Percentiles rank a stretch among this genome's conserved stretches.
phyloP scores from a whole-genome alignment of 2,113 vertebrate genomes.

The Callipepla californica region DNA sequence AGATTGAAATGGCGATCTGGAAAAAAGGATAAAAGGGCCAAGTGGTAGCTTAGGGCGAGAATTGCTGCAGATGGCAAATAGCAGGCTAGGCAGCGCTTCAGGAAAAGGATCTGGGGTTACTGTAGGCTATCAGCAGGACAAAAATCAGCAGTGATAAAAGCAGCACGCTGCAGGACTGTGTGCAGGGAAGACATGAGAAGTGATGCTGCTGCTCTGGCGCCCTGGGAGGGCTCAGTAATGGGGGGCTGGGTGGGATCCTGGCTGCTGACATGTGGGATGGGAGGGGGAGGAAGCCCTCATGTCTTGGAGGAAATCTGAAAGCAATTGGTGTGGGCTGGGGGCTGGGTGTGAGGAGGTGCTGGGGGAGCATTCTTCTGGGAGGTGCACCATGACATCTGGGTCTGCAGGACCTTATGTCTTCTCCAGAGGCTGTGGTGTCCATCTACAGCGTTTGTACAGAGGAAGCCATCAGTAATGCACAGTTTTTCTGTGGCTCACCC shows the following conservation, averaged over 20 bases:
- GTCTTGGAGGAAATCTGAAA: background rate
- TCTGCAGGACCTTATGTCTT: background rate
- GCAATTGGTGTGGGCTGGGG: background rate
- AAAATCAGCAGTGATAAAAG: background rate
- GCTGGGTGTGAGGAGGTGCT: background rate
- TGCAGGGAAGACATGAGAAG: background rate
- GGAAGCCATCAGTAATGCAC: background rate
- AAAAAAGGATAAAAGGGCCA: conserved; percentile 4
- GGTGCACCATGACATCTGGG: background rate
- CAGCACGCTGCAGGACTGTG: background rate
- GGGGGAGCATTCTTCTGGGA: background rate
- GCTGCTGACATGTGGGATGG: background rate
- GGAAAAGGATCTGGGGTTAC: background rate
- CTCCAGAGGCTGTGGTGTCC: background rate
- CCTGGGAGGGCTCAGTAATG: accelerated
- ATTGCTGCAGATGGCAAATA: background rate
- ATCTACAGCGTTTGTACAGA: background rate
- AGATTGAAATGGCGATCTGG: conserved; percentile 26
- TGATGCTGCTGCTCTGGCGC: background rate
- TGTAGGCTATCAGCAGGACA: background rate
- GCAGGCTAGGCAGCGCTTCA: background rate
- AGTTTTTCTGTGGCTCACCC: background rate
- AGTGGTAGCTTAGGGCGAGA: background rate
- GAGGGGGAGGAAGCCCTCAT: background rate
- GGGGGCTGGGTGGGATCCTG: background rate